Evolutionary conservation across 2,113 vertebrate species (phyloP).

Genomic region (Actenoides lindsayi): DNA sequence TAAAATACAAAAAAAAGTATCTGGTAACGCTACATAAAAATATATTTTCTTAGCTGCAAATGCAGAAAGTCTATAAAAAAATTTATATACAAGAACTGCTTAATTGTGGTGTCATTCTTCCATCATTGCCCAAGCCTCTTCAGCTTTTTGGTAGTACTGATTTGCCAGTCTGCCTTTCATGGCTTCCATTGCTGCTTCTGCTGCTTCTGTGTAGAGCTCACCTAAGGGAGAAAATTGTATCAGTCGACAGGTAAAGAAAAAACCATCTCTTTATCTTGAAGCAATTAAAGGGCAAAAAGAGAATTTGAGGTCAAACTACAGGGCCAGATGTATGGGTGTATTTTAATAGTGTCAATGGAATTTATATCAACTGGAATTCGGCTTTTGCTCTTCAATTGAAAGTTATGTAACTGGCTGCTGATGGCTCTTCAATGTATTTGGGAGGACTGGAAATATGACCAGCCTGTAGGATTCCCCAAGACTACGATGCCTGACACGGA

Average conservation of each 20-base stretch:
- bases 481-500: accelerated
- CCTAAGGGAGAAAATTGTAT: constrained; percentile 74
- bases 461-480: not conserved
- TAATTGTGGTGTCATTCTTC: constrained; percentile 76
- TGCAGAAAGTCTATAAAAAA: not conserved
- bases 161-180: constrained; percentile 96
- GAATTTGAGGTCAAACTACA: not conserved
- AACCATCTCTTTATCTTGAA: not conserved
- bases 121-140: constrained; percentile 92
- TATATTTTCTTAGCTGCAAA: not conserved
- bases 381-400: not conserved
- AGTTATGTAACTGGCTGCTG: not conserved
- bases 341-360: not conserved
- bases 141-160: constrained; percentile 94
- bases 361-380: not conserved
- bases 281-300: not conserved
- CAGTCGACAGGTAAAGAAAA: not conserved
- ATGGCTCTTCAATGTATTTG: not conserved
- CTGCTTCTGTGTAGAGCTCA: constrained; percentile 93
- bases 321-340: not conserved
- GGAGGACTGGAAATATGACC: not conserved
- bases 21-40: constrained; percentile 57
- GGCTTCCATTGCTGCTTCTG: constrained; percentile 91
- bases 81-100: not conserved
- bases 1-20: constrained; percentile 27